Evolutionary conservation across 1,140 invertebrate genomes (phyloP), one percentile per base, ranked within the genome.

Genomic region (Sinella curviseta): DNA sequence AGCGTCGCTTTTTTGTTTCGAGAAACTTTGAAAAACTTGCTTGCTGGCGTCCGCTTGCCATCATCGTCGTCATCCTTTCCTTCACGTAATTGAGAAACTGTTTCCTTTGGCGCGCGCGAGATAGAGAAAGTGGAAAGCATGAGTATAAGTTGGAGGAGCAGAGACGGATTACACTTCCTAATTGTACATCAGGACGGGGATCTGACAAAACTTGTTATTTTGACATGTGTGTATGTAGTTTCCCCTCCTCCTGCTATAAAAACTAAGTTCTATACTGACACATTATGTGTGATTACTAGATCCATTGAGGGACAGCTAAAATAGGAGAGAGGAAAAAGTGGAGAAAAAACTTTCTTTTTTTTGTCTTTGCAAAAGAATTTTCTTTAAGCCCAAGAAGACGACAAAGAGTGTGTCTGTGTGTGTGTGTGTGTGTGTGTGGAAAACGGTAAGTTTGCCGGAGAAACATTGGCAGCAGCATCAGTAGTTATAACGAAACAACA

Each of bases 171-270:
- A 70, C 65, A 30, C 8, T 33, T 70, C 65, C 65, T 70, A 70
- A 70, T 70, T 70, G 65, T 70, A 33, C 65, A 70, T 70, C 65
- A 70, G 24, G 8, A 20, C 8, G 20, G 39, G 39, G 65, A 70
- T 70, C 65, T 70, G 65, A 70, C 65, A 70, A 70, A 70, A 70
- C 65, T 70, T 70, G 65, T 70, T 70, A 70, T 70, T 70, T 70
- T 33, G 65, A 70, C 65, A 33, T 70, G 65, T 70, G 65, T 70
- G 65, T 30, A n/a, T 65, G 24, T 16, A n/a, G 8, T 8, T 48
- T 48, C 39, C 39, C n/a, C n/a, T n/a, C n/a, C n/a, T n/a, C n/a
- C n/a, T n/a, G n/a, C 39, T 48, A 20, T 12, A 48, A 48, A 48
- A 20, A 48, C 8, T 20, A 48, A 48, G 39, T 48, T 48, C 8